A percentile compares a stretch with the other conserved stretches of the same genome.
Evolutionary conservation across 2,888 invertebrate species (phyloP).

Genomic region (Eupithecia dodoneata): DNA sequence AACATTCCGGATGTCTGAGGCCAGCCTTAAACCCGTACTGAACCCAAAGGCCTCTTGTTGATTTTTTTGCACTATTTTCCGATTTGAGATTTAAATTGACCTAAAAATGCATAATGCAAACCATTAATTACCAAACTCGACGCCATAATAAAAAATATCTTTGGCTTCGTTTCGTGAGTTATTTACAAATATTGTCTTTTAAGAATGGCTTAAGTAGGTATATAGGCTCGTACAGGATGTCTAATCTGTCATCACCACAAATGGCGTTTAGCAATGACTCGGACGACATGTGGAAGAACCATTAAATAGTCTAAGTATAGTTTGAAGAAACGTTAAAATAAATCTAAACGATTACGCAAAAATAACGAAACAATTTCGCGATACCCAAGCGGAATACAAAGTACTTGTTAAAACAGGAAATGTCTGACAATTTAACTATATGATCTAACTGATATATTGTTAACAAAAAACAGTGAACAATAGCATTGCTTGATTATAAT

Average conservation of each 20-base stretch:
- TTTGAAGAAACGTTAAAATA: slow-evolving; percentile 37
- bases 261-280: not conserved
- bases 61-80: not conserved
- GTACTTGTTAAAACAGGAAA: slow-evolving; percentile 50
- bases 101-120: not conserved
- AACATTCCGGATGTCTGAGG: too few species aligned
- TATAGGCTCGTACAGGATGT: not conserved
- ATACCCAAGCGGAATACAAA: slow-evolving; percentile 52
- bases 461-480: slow-evolving; percentile 42
- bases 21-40: too few species aligned
- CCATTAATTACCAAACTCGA: not conserved
- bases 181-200: not conserved
- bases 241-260: not conserved
- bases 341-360: slow-evolving; percentile 48
- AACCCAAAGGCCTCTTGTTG: not conserved
- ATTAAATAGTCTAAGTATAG: not conserved
- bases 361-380: slow-evolving; percentile 30
- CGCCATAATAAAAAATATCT: not conserved
- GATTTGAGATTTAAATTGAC: not conserved
- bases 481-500: slow-evolving; percentile 25
- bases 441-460: slow-evolving; percentile 49
- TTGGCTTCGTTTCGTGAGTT: not conserved
- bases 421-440: slow-evolving; percentile 47
- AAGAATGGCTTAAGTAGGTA: not conserved
- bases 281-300: not conserved